Evolutionary conservation across 2,888 invertebrate genomes (phyloP).

Genomic region (Drosophila limbata): DNA sequence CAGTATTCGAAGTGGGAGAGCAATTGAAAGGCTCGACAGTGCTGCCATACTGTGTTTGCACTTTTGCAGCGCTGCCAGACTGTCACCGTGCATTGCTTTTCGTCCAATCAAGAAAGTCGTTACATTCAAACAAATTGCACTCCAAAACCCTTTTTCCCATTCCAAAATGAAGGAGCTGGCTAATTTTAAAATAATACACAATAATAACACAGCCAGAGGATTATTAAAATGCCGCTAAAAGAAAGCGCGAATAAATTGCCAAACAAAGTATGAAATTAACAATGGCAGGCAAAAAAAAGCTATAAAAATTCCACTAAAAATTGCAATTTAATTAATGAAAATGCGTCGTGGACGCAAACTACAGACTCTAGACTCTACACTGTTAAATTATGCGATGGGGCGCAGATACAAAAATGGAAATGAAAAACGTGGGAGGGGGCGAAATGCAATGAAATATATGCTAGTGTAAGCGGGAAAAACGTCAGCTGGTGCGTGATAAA

Average conservation of each 20-base stretch:
- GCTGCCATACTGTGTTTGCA: not conserved
- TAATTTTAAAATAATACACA: constrained; percentile 49
- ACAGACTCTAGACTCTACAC: constrained; percentile 19
- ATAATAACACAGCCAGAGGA: constrained; percentile 16
- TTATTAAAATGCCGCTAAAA: constrained; percentile 13
- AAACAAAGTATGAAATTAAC: constrained; percentile 60
- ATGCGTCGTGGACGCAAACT: constrained; percentile 46
- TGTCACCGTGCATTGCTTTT: not conserved
- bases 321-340: constrained; percentile 74
- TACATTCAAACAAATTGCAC: constrained; percentile 3
- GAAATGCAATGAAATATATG: constrained; percentile 20
- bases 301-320: constrained; percentile 56
- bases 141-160: not conserved
- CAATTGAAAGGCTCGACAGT: not conserved
- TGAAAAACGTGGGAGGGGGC: not conserved
- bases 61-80: constrained; percentile 1
- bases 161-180: constrained; percentile 2
- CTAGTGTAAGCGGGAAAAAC: constrained; percentile 16
- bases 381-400: constrained; percentile 45
- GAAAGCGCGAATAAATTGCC: constrained; percentile 8
- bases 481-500: constrained; percentile 33
- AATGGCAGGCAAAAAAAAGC: constrained; percentile 26
- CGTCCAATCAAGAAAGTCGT: not conserved
- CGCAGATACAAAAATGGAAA: constrained; percentile 14
- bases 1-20: not conserved